Evolutionary conservation across 2,113 vertebrate species (phyloP), one percentile per base, ranked within the genome.

Genomic region (Odontesthes bonariensis): DNA sequence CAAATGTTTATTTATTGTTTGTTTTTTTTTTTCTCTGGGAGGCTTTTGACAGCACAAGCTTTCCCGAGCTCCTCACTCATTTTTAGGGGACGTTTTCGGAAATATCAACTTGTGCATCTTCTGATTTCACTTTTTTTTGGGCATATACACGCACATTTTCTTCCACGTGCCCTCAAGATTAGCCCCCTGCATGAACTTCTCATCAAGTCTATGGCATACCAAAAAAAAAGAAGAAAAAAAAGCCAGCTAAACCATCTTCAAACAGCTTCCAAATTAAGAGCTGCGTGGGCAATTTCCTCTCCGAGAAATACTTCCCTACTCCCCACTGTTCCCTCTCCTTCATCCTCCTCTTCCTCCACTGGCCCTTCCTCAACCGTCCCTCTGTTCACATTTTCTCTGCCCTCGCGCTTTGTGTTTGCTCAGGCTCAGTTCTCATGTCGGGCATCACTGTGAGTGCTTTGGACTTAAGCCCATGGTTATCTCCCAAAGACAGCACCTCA

Each of bases 381-480:
- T 68, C n/a, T 6, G 0, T 69, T 55, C 56, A 75, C 63, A 9
- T 73, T 67, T 61, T n/a, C 63, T 44, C 63, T 56, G 53, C 56
- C 65, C 70, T 74, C 57, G 16, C 70, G 71, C 20, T 12, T 27
- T 42, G 32, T 38, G 58, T 74, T 77, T 79, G 69, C 77, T 60
- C 5, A 19, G 66, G 79, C 73, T 78, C 79, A 10, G 20, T 40
- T 79, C 81, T 83, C 60, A 58, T 82, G 78, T 82, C 52, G 65
- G 53, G 69, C 66, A 64, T 75, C 78, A 44, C 70, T 69, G 65
- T 67, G 22, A 73, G 70, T 53, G 73, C 77, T 86, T 70, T 76
- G 79, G 82, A 79, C 79, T 44, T 62, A 86, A 90, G 62, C 83
- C 81, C 66, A 54, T 53, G 85, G 68, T 77, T 81, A 66, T 78